A percentile compares a stretch with the other conserved stretches of the same genome.
phyloP scores from a whole-genome alignment of 2,797 vertebrate species.

The Echiichthys vipera region DNA sequence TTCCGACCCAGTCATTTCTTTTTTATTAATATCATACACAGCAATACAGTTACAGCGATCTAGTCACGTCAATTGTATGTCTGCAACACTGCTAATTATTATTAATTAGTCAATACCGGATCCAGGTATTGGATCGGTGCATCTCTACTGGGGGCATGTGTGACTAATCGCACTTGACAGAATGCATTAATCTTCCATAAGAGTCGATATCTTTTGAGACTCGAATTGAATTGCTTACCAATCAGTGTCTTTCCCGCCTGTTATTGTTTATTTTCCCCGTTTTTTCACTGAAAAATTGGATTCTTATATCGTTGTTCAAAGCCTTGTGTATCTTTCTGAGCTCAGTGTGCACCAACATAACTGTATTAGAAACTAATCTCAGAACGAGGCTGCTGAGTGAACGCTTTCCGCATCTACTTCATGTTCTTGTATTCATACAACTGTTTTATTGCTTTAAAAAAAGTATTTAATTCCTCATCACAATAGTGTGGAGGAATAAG shows the following conservation, averaged over 20 bases:
- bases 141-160: too few species aligned
- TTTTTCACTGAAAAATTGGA: background rate
- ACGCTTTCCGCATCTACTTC: constrained; percentile 4
- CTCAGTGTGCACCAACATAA: background rate
- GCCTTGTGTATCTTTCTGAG: background rate
- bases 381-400: background rate
- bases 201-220: background rate
- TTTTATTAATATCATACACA: too few species aligned
- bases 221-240: background rate
- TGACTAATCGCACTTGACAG: background rate
- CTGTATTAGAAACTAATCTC: background rate
- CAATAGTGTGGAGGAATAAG: constrained; percentile 22
- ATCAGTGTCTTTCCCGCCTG: background rate
- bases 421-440: background rate
- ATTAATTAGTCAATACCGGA: too few species aligned
- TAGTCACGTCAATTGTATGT: too few species aligned
- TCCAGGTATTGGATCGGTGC: too few species aligned
- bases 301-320: background rate
- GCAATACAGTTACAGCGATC: too few species aligned
- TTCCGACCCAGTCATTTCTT: too few species aligned
- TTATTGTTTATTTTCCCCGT: background rate
- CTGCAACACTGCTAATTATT: too few species aligned
- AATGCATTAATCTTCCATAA: background rate
- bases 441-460: constrained; percentile 3
- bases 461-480: constrained; percentile 36